phyloP scores from a whole-genome alignment of 2,888 invertebrate species.

The Baccha elongata region DNA sequence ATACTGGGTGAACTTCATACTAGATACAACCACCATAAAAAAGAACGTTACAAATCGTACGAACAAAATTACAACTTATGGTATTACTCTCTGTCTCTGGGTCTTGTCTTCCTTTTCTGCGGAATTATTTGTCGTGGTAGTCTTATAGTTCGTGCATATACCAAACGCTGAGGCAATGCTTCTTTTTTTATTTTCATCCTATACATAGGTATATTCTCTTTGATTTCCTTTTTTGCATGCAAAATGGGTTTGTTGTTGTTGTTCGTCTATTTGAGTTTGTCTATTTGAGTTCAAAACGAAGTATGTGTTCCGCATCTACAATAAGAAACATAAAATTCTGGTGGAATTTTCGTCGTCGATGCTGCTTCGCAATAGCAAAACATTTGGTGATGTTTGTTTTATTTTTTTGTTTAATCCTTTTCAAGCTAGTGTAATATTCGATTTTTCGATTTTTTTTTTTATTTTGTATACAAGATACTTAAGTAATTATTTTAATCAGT shows the following conservation, averaged over 20 bases:
- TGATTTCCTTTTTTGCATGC: conserved; percentile 12
- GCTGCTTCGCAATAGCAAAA: conserved; percentile 20
- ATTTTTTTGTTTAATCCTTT: neutral
- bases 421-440: conserved; percentile 44
- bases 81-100: conserved; percentile 67
- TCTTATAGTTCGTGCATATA: conserved; percentile 41
- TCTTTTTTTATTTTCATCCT: conserved; percentile 4
- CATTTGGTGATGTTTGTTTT: conserved; percentile 4
- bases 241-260: conserved; percentile 7
- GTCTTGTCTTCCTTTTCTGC: conserved; percentile 62
- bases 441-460: too few relatives aligned
- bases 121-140: conserved; percentile 48
- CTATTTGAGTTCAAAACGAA: conserved; percentile 34
- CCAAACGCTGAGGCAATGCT: conserved; percentile 15
- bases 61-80: conserved; percentile 71
- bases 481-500: conserved; percentile 75
- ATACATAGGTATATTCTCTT: conserved; percentile 5
- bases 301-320: conserved; percentile 43
- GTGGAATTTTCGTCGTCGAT: conserved; percentile 23
- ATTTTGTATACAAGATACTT: conserved; percentile 63
- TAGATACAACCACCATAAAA: conserved; percentile 2
- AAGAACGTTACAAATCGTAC: conserved; percentile 26
- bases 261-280: conserved; percentile 1
- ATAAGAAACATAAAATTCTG: conserved; percentile 64
- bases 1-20: neutral